Evolutionary conservation across 2,888 invertebrate species (phyloP).

Genomic region (Geophilus truncorum): DNA sequence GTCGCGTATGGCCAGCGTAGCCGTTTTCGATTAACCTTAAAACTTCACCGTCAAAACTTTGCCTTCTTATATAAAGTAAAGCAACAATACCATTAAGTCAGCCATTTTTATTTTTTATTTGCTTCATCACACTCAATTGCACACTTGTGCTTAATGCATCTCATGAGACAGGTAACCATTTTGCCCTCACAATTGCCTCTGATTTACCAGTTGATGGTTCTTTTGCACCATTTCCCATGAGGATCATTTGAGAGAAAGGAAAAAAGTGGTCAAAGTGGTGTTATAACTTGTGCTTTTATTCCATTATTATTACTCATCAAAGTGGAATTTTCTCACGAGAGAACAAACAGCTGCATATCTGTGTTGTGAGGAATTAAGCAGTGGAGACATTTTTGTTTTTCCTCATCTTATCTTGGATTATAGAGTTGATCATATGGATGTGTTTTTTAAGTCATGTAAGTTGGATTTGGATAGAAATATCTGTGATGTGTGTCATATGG

Average conservation of each 20-base stretch:
- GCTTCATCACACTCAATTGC: neutral
- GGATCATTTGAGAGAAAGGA: neutral
- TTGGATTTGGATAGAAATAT: neutral
- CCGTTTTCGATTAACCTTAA: too few species aligned
- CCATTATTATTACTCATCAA: too few species aligned
- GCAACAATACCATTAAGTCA: too few species aligned
- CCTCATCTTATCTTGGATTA: neutral
- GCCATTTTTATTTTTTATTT: too few species aligned
- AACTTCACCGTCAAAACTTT: too few species aligned
- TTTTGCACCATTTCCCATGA: neutral
- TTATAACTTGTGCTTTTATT: neutral
- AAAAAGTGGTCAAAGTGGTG: neutral
- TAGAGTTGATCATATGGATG: neutral
- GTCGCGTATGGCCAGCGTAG: too few species aligned
- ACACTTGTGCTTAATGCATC: constrained; percentile 5
- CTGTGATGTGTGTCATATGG: constrained; percentile 5
- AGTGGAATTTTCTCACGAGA: too few species aligned
- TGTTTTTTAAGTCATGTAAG: neutral
- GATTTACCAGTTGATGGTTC: constrained; percentile 3
- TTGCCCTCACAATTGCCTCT: neutral
- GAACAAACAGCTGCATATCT: neutral
- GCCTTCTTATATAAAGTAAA: too few species aligned
- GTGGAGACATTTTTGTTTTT: neutral
- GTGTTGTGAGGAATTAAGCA: neutral
- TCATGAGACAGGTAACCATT: neutral